Conservation (phyloP, 2,797 vertebrate genomes). For the Ptychobarbus kaznakovi region DNA sequence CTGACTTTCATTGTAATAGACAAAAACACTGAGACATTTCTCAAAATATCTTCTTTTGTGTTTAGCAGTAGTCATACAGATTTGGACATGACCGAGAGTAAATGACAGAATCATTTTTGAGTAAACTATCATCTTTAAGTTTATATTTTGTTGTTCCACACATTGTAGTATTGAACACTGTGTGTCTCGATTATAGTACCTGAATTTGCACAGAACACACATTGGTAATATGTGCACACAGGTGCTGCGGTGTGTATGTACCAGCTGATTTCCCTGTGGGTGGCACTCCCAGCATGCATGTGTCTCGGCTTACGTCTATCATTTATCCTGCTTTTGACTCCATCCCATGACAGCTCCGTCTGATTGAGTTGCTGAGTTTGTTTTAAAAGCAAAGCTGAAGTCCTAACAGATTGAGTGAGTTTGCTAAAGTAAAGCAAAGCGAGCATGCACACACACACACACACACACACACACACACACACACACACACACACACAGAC, state of each 20-base stretch:
- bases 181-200: background rate
- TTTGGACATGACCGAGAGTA: background rate
- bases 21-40: background rate
- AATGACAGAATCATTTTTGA: background rate
- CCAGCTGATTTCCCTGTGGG: constrained; percentile 10
- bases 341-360: background rate
- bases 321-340: constrained; percentile 6
- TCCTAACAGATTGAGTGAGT: constrained; percentile 13
- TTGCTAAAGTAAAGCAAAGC: constrained; percentile 34
- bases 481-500: background rate
- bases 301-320: background rate
- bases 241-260: background rate
- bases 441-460: constrained; percentile 7
- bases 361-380: constrained; percentile 14
- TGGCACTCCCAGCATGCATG: constrained; percentile 20
- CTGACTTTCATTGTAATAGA: background rate
- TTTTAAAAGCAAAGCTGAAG: constrained; percentile 9
- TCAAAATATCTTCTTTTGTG: background rate
- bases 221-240: background rate
- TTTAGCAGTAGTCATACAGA: background rate
- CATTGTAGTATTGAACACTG: background rate
- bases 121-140: background rate
- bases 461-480: no score
- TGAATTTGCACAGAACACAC: background rate
- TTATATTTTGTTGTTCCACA: background rate